Conservation (phyloP, 2,888 invertebrate genomes). For the Syritta pipiens region DNA sequence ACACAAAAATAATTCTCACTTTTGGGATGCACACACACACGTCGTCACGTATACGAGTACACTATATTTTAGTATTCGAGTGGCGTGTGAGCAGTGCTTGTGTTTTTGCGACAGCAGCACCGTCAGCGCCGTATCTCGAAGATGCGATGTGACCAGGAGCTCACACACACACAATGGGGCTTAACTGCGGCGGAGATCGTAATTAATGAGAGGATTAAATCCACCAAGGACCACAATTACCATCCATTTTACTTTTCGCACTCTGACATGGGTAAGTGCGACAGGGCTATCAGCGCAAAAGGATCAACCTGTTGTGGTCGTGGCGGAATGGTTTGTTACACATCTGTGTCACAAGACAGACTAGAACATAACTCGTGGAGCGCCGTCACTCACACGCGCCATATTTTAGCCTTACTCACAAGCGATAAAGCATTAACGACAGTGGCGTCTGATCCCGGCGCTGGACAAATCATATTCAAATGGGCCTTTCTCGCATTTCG, state of each 20-base stretch:
- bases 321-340: not conserved
- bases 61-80: slow-evolving; percentile 54
- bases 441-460: slow-evolving; percentile 7
- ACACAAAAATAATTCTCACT: slow-evolving; percentile 65
- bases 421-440: slow-evolving; percentile 46
- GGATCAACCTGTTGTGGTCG: slow-evolving; percentile 61
- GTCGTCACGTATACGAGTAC: not conserved
- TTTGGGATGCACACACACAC: slow-evolving; percentile 51
- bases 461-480: slow-evolving; percentile 63
- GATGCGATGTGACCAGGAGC: slow-evolving; percentile 19
- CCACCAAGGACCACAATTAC: slow-evolving; percentile 64
- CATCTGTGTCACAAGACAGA: slow-evolving; percentile 24
- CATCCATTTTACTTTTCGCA: slow-evolving; percentile 64
- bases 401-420: slow-evolving; percentile 40
- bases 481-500: slow-evolving; percentile 55
- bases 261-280: slow-evolving; percentile 42
- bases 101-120: slow-evolving; percentile 17
- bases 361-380: slow-evolving; percentile 9
- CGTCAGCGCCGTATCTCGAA: slow-evolving; percentile 1
- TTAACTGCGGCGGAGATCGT: slow-evolving; percentile 35
- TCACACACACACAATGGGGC: slow-evolving; percentile 7
- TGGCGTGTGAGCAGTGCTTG: slow-evolving; percentile 38
- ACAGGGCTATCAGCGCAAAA: slow-evolving; percentile 45
- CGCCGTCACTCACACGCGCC: slow-evolving; percentile 2
- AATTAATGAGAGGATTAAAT: slow-evolving; percentile 66